A percentile compares a stretch with the other conserved stretches of the same genome.
phyloP scores from a whole-genome alignment of 2,888 invertebrate species.

The Hecatera dysodea region DNA sequence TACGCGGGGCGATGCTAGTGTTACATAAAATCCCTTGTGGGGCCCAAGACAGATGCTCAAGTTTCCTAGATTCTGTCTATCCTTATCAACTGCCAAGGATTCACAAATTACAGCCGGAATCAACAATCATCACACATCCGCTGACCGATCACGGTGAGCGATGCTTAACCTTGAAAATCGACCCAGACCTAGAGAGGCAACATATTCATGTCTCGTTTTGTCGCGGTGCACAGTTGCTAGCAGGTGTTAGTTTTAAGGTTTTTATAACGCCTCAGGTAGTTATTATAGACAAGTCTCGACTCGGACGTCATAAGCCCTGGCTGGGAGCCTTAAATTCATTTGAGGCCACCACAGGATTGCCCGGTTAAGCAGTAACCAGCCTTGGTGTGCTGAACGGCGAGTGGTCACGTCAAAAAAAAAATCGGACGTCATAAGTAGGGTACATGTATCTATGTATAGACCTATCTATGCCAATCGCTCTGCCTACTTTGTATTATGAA shows the following conservation, averaged over 20 bases:
- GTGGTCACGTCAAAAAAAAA: too few relatives aligned
- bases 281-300: background rate
- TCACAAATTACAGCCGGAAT: too few relatives aligned
- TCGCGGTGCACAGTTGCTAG: background rate
- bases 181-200: background rate
- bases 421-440: constrained; percentile 17
- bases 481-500: background rate
- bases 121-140: background rate
- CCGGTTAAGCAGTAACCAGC: too few relatives aligned
- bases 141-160: background rate
- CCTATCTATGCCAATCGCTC: background rate
- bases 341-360: too few relatives aligned
- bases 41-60: too few relatives aligned
- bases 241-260: constrained; percentile 29
- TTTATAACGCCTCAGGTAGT: constrained; percentile 12
- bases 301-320: constrained; percentile 17
- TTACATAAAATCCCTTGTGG: too few relatives aligned
- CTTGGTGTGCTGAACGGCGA: too few relatives aligned
- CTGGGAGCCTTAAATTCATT: too few relatives aligned
- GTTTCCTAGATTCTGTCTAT: too few relatives aligned
- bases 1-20: too few relatives aligned
- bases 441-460: too few relatives aligned
- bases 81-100: too few relatives aligned
- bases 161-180: background rate
- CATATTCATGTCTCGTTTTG: constrained; percentile 8